Conservation (phyloP, 2,113 vertebrate genomes). For the Galeopterus variegatus region DNA sequence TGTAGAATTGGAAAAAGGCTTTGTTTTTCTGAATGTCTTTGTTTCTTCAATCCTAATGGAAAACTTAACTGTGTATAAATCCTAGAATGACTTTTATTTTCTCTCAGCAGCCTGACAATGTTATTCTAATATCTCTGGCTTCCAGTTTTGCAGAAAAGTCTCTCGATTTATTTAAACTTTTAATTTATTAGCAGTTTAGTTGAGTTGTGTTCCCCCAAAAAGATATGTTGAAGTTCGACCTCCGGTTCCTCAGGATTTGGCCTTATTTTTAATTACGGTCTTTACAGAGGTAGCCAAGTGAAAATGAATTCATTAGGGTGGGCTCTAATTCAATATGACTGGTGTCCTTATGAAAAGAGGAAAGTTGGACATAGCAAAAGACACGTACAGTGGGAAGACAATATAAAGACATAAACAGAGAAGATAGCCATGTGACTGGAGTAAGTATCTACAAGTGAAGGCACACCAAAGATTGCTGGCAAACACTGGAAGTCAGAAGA, state of each 20-base stretch:
- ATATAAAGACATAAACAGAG: neutral
- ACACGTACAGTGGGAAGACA: neutral
- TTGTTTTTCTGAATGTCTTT: conserved; percentile 15
- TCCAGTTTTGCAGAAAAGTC: neutral
- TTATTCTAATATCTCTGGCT: neutral
- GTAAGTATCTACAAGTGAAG: neutral
- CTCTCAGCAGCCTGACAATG: neutral
- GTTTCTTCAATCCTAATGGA: neutral
- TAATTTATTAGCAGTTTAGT: neutral
- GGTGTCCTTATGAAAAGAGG: neutral
- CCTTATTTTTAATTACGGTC: neutral
- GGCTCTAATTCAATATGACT: neutral
- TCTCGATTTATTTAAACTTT: neutral
- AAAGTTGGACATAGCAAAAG: neutral
- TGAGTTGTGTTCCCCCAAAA: neutral
- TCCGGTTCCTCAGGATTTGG: neutral
- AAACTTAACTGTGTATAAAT: conserved; percentile 9
- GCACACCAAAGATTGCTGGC: neutral
- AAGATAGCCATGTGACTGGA: neutral
- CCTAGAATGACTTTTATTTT: conserved; percentile 7
- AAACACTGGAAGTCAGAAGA: neutral
- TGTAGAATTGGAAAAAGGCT: neutral
- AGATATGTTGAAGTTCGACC: neutral
- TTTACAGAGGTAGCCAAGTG: neutral
- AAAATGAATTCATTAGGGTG: neutral